Conservation (phyloP, 2,797 vertebrate genomes). For the Rallus crepitans region DNA sequence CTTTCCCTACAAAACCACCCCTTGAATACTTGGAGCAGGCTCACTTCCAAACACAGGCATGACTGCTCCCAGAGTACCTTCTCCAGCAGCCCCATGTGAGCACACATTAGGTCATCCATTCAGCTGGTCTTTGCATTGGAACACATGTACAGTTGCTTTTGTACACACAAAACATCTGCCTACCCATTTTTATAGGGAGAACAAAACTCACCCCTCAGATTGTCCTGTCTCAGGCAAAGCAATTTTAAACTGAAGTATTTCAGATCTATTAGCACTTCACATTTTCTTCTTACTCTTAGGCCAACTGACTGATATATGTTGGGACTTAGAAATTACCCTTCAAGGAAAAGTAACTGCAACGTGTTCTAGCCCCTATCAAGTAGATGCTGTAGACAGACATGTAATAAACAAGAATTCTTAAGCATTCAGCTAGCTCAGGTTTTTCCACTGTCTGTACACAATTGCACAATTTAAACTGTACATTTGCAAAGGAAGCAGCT, state of each 20-base stretch:
- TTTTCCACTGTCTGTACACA: background rate
- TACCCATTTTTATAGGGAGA: background rate
- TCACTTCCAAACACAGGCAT: background rate
- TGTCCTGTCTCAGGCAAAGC: background rate
- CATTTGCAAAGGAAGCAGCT: background rate
- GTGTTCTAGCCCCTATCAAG: background rate
- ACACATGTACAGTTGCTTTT: background rate
- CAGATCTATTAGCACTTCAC: background rate
- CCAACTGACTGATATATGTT: background rate
- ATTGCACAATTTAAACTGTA: constrained; percentile 4
- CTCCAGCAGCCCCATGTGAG: background rate
- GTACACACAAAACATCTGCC: background rate
- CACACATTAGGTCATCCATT: background rate
- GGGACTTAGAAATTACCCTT: background rate
- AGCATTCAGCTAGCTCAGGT: background rate
- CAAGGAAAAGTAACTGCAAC: background rate
- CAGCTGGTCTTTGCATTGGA: background rate
- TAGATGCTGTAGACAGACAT: background rate
- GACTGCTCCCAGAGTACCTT: background rate
- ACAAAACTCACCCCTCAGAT: background rate
- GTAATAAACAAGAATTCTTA: background rate
- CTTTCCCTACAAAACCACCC: too few relatives aligned
- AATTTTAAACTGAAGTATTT: background rate
- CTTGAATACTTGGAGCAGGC: too few relatives aligned
- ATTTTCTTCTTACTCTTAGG: background rate